These are phyloP conservation scores for Mystacides longicornis DNA, from an alignment of 2,888 invertebrate species.

Conservation along the genomic window DNA sequence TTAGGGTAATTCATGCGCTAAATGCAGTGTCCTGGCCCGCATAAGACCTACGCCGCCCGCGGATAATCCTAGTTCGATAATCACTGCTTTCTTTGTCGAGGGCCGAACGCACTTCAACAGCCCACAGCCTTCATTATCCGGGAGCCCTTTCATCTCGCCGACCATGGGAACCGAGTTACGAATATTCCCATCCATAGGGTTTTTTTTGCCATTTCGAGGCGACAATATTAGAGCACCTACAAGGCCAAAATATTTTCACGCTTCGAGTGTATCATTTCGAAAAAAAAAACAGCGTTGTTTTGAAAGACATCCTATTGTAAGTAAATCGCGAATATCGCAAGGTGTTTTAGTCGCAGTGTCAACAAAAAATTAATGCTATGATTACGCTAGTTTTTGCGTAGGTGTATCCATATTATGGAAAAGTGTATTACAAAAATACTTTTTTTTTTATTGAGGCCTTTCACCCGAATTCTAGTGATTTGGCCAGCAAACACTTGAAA, in stretches of 20 bases:
- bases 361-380: too few species aligned
- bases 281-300: too few species aligned
- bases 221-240: background rate
- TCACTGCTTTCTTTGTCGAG: constrained; percentile 8
- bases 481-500: too few species aligned
- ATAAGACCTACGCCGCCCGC: constrained; percentile 8
- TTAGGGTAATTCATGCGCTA: constrained; percentile 15
- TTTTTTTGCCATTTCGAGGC: background rate
- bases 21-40: constrained; percentile 12
- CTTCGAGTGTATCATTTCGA: too few species aligned
- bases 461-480: too few species aligned
- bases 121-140: constrained; percentile 17
- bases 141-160: constrained; percentile 15
- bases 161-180: constrained; percentile 16
- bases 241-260: background rate
- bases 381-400: too few species aligned
- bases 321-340: too few species aligned
- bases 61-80: constrained; percentile 18
- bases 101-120: background rate
- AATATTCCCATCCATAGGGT: background rate
- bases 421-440: too few species aligned
- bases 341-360: too few species aligned
- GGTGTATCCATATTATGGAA: too few species aligned
- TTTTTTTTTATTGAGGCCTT: too few species aligned
- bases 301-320: too few species aligned